These are phyloP conservation scores for Drosophila cyrtoloma DNA, from an alignment of 2,888 invertebrate species.

Conservation along the genomic window DNA sequence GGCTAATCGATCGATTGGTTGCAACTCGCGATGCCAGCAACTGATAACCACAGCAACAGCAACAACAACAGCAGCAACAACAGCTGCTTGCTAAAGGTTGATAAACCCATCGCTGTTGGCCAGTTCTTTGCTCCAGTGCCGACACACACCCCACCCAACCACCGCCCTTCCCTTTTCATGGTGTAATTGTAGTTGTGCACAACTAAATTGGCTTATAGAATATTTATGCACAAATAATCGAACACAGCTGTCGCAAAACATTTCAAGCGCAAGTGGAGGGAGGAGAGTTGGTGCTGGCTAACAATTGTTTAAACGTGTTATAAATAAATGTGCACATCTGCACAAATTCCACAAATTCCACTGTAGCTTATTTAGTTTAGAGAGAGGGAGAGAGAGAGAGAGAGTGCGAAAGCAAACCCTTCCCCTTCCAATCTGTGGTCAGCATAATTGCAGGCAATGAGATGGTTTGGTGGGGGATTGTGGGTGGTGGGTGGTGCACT, in stretches of 20 bases:
- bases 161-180: conserved; percentile 18
- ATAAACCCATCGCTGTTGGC: conserved; percentile 64
- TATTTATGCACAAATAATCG: conserved; percentile 63
- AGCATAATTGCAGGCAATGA: not conserved
- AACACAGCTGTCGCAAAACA: conserved; percentile 50
- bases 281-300: no score
- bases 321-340: conserved; percentile 20
- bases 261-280: not conserved
- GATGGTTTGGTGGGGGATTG: not conserved
- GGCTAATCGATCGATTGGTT: conserved; percentile 76
- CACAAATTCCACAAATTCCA: conserved; percentile 35
- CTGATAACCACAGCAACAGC: conserved; percentile 69
- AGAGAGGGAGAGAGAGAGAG: not conserved
- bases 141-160: not conserved
- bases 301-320: conserved; percentile 44
- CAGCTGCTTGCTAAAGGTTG: conserved; percentile 56
- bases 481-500: conserved; percentile 12
- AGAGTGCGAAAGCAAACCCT: not conserved
- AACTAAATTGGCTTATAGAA: conserved; percentile 71
- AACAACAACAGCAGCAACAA: conserved; percentile 21
- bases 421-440: conserved; percentile 41
- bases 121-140: conserved; percentile 18
- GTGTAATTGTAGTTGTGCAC: conserved; percentile 67
- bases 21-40: conserved; percentile 55
- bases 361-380: conserved; percentile 29